Evolutionary conservation across 1,140 invertebrate species (phyloP), one percentile per base, ranked within the genome.

Genomic region (Drosophila varians): DNA sequence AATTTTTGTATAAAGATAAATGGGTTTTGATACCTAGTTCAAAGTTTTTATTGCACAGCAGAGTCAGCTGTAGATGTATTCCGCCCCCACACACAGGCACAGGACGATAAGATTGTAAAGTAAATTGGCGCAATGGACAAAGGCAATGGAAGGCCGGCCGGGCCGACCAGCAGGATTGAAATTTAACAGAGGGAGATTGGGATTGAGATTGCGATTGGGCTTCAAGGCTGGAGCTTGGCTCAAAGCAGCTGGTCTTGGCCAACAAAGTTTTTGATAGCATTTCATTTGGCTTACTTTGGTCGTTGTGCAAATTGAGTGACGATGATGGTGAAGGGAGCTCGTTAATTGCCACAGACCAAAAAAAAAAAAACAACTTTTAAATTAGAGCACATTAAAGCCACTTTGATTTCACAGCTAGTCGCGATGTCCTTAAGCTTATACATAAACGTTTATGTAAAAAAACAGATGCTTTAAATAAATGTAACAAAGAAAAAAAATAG

Each of bases 1-100:
- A 87, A 86, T 80, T 86, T 77, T 74, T 86, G 77, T 87, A 87
- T 86, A 80, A 80, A 86, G 80, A 86, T 86, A 86, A 86, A 87
- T 86, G 80, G 77, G 77, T 77, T 86, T 74, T 87, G 80, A 86
- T 86, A 86, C 62, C 77, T 69, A 87, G 82, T 77, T 69, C 51
- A 80, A 80, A 86, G 82, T 77, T 86, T 84, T 84, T 84, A 84
- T 84, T 84, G 80, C 71, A 72, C 40, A 61, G 52, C 40, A 68
- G 19, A 3, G 26, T 9, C n/a, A 3, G 43, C 36, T 16, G 36
- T 23, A 49, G 40, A 28, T 23, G 34, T 55, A 60, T 11, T 31
- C 18, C 7, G 4, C 25, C 18, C 7, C 2, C 31, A 40, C 42
- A 38, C n/a, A 16, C 36, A 38, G 36, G 16, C 4, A 11, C 8